phyloP scores from a whole-genome alignment of 1,140 invertebrate genomes.

The Thrips palmi region DNA sequence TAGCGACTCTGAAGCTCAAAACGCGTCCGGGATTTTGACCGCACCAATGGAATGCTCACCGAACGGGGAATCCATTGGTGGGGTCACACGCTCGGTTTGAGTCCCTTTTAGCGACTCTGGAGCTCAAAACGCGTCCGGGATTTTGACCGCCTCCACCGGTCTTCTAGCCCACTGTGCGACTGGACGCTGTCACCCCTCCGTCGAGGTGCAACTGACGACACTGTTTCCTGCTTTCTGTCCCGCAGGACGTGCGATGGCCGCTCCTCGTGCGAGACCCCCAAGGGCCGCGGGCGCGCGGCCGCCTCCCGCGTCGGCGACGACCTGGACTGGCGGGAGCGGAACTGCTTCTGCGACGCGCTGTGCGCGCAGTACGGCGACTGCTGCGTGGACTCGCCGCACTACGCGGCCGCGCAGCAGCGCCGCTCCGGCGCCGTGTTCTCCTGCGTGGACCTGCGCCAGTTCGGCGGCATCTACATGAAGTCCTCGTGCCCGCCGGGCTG shows the following conservation, averaged over 20 bases:
- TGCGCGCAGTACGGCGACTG: conserved; percentile 31
- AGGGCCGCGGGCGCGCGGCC: no score
- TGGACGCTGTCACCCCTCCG: no score
- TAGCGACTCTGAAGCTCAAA: no score
- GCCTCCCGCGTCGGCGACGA: conserved; percentile 14
- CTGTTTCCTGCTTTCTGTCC: conserved; percentile 8
- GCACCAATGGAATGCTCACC: no score
- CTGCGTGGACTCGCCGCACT: conserved; percentile 26
- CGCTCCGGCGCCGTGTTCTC: conserved; percentile 17
- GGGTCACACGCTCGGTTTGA: no score
- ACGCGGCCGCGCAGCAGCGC: conserved; percentile 19
- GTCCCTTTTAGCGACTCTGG: no score
- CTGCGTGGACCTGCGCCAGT: conserved; percentile 24
- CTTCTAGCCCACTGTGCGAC: no score
- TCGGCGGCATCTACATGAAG: conserved; percentile 27
- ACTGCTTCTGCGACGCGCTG: conserved; percentile 29
- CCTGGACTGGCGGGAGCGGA: conserved; percentile 24
- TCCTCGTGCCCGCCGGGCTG: conserved; percentile 24
- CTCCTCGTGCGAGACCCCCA: conserved; percentile 11
- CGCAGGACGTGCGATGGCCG: conserved; percentile 18
- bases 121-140: no score
- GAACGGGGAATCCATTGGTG: no score
- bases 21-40: no score
- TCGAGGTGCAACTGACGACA: no score
- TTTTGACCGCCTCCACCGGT: no score